Percentiles rank a stretch among this genome's conserved stretches.
These are phyloP conservation scores for Harpalus rufipes DNA, from an alignment of 2,888 invertebrate species.

Conservation along the genomic window DNA sequence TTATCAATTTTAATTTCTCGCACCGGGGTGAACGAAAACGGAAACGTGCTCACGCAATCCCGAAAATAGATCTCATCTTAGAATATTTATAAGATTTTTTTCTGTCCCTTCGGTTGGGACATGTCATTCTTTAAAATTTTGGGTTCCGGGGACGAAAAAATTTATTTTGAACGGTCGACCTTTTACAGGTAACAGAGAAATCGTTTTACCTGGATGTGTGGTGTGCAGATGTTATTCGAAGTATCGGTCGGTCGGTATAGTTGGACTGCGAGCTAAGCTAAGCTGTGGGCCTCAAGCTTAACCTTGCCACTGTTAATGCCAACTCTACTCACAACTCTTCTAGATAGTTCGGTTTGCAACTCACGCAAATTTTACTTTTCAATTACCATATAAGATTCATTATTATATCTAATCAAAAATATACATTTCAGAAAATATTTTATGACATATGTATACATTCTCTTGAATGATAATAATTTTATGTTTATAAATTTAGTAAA, in stretches of 20 bases:
- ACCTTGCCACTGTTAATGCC: slow-evolving; percentile 41
- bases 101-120: slow-evolving; percentile 20
- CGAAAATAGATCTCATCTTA: slow-evolving; percentile 33
- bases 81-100: slow-evolving; percentile 47
- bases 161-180: slow-evolving; percentile 15
- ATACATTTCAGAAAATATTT: too few species aligned
- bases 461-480: too few species aligned
- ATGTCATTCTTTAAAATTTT: slow-evolving; percentile 33
- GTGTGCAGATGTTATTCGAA: slow-evolving; percentile 54
- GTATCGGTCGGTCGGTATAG: slow-evolving; percentile 43
- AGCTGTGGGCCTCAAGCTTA: slow-evolving; percentile 36
- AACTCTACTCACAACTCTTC: slow-evolving; percentile 10
- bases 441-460: too few species aligned
- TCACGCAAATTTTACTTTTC: neutral
- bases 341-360: neutral
- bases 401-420: too few species aligned
- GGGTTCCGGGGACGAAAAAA: slow-evolving; percentile 52
- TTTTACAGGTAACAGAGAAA: slow-evolving; percentile 52
- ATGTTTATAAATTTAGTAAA: too few species aligned
- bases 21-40: slow-evolving; percentile 25
- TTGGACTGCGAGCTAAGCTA: slow-evolving; percentile 19
- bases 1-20: slow-evolving; percentile 59
- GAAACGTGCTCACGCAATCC: slow-evolving; percentile 51
- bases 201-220: slow-evolving; percentile 49
- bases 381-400: neutral